Base-by-base conservation (phyloP, 2,797 vertebrate species). In the Morelia viridis region DNA sequence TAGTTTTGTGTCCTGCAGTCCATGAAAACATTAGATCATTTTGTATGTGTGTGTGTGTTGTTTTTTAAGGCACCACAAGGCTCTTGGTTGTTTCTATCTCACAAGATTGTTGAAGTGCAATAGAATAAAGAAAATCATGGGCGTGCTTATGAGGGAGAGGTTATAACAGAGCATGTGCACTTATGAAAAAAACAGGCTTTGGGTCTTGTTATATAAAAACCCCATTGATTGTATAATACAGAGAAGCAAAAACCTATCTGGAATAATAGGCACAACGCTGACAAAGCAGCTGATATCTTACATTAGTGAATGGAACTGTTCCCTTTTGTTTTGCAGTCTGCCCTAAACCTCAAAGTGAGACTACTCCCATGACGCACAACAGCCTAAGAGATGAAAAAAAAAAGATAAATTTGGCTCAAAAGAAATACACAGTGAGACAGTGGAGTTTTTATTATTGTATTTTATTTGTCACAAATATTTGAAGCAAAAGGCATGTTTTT, bases 381-480 rank as follows among this genome's bases (percentile, higher is more conserved):
- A 26, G 60, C 56, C 60, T 85, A 7, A 46, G 26, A 60, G 2
- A 2, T 85, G 53, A 85, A 85, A 6, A 3, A 17, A 80, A 65
- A 84, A 13, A 24, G 53, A 22, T 7, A n/a, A 9, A 26, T 6
- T 2, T 65, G 7, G 10, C 53, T 53, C n/a, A 35, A 41, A 8
- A 9, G 50, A 87, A 76, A n/a, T 22, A 87, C 58, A 90, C 68
- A 83, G 6, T 22, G 6, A 83, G 0, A 0, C 0, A 31, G 28
- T 7, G 17, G 12, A 19, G 1, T 1, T 2, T 90, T 31, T 24
- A 31, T 83, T 2, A 8, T 28, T n/a, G 0, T 0, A 57, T 85
- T 92, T 92, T 76, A 89, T 41, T 88, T 1, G 3, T 71, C 80
- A 60, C 89, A 80, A 87, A 90, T 87, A 56, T 53, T 57, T 11